Conservation (phyloP, 2,888 invertebrate species). For the Oscheius sp. region DNA sequence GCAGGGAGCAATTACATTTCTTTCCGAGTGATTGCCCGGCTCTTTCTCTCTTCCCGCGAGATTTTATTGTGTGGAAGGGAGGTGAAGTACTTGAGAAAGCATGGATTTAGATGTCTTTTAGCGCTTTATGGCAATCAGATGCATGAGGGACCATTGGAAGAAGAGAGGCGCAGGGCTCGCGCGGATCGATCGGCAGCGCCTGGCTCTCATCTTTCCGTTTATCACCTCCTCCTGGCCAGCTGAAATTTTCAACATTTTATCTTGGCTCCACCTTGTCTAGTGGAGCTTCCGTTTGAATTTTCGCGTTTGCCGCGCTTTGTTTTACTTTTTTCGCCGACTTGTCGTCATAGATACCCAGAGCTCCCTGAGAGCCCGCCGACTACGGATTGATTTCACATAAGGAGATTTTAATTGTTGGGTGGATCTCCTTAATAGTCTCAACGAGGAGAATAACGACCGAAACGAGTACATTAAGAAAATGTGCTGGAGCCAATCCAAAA, state of each 20-base stretch:
- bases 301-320: neutral
- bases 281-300: neutral
- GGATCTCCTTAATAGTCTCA: neutral
- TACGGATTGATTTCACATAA: constrained; percentile 15
- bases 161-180: constrained; percentile 19
- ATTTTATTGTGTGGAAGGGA: neutral
- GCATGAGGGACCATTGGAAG: constrained; percentile 20
- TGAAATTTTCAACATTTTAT: constrained; percentile 18
- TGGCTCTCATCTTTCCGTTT: constrained; percentile 31
- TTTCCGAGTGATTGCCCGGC: too few relatives aligned
- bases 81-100: constrained; percentile 17
- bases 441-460: too few relatives aligned
- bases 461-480: too few relatives aligned
- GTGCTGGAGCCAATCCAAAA: too few relatives aligned
- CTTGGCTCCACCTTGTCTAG: neutral
- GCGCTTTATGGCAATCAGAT: constrained; percentile 30
- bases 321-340: neutral
- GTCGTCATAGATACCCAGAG: neutral
- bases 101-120: constrained; percentile 24
- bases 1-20: neutral
- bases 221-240: constrained; percentile 28
- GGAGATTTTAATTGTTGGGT: neutral
- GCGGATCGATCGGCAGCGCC: constrained; percentile 30
- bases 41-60: neutral
- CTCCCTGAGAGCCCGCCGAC: neutral